These are phyloP conservation scores for Sitobion miscanthi DNA, from an alignment of 1,140 invertebrate genomes.

Conservation along the genomic window DNA sequence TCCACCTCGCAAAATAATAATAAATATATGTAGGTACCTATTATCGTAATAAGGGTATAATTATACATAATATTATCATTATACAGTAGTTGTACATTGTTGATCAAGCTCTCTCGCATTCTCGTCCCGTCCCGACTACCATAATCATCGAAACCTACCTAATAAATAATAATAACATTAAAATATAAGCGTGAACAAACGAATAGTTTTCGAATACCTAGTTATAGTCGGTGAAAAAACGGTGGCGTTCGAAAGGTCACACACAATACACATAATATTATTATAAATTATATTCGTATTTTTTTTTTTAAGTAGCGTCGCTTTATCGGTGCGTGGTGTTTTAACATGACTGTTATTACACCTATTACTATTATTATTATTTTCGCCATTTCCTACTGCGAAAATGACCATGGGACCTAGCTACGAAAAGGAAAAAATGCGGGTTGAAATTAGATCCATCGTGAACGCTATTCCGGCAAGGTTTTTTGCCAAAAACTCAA, in stretches of 20 bases:
- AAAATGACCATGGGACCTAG: neutral
- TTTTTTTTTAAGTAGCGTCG: neutral
- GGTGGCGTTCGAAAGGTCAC: neutral
- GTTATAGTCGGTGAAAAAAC: neutral
- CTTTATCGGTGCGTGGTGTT: neutral
- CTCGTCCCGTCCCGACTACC: neutral
- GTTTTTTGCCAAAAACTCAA: neutral
- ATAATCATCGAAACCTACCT: neutral
- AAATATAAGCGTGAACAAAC: neutral
- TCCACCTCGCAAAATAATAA: neutral
- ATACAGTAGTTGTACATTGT: neutral
- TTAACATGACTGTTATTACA: neutral
- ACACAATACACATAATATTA: neutral
- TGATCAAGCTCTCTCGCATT: neutral
- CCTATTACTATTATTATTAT: neutral
- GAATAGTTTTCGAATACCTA: neutral
- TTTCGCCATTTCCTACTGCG: neutral
- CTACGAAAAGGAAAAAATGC: neutral
- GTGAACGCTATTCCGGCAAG: neutral
- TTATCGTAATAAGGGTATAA: neutral
- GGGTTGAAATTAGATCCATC: neutral
- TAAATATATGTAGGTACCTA: no score
- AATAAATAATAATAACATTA: neutral
- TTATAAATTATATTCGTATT: constrained; percentile 10
- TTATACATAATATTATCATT: neutral